Percentiles rank a stretch among this genome's conserved stretches.
phyloP scores from a whole-genome alignment of 2,113 vertebrate genomes.

The Struthio camelus region DNA sequence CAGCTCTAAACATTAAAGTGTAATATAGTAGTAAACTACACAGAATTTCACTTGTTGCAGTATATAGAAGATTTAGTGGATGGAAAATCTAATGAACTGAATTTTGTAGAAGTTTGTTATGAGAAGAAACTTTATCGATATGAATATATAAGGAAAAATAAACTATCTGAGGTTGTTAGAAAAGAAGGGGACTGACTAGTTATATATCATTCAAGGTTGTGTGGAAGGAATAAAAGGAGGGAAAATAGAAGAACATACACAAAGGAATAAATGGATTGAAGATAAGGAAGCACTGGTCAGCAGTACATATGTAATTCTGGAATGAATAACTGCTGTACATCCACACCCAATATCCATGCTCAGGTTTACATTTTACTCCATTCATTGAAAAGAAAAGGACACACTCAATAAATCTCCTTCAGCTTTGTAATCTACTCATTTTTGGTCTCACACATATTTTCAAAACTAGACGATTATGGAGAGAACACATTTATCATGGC shows the following conservation, averaged over 20 bases:
- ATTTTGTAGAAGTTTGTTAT: not conserved
- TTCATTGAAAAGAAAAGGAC: not conserved
- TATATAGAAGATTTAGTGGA: not conserved
- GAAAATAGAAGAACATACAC: not conserved
- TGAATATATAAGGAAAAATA: not conserved
- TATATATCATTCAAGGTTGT: not conserved
- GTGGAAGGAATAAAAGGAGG: not conserved
- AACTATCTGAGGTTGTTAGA: not conserved
- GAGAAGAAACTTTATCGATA: not conserved
- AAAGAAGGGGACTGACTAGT: not conserved
- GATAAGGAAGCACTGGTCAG: not conserved
- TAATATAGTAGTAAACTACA: not conserved
- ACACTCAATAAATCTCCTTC: not conserved
- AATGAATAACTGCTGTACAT: not conserved
- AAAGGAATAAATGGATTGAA: not conserved
- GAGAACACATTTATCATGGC: not conserved
- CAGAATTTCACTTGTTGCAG: not conserved
- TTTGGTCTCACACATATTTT: not conserved
- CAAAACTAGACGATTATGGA: not conserved
- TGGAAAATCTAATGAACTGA: not conserved
- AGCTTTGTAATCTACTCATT: not conserved
- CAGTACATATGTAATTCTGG: not conserved
- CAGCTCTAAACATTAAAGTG: not conserved
- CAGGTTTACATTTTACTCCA: not conserved
- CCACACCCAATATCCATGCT: not conserved